Evolutionary conservation across 1,140 invertebrate species (phyloP), one percentile per base, ranked within the genome.

Genomic region (Colletes latitarsis): DNA sequence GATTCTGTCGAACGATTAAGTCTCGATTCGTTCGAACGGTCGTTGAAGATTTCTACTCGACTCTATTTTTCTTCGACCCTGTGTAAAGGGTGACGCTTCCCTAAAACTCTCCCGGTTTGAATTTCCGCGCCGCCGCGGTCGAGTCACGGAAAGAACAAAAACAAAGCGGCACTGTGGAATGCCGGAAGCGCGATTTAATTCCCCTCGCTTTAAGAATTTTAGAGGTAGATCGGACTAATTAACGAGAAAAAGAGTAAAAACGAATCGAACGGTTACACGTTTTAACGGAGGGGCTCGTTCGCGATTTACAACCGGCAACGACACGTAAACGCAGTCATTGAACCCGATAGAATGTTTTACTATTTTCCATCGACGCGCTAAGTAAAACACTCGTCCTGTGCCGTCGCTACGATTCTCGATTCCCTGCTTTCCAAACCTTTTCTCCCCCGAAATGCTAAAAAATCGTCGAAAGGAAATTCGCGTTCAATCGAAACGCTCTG

Each of bases 41-140:
- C 58, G 21, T 39, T 62, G 9, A 30, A 30, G 30, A 19, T 43
- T 3, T 10, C 14, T 53, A 1, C n/a, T 2, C 10, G 67, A 62
- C 46, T 58, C 74, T 80, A 75, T 80, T 80, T 75, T 72, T 58
- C 71, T 52, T 21, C 71, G 49, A 30, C 60, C 19, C 63, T 6
- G n/a, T 6, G 2, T 1, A 52, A 57, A 41, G 58, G 53, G 67
- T 0, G 52, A 39, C 70, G 6, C 14, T 15, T 12, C 46, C 30
- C 6, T 17, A n/a, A 53, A 60, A 67, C 72, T 14, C 4, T 60
- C 41, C 21, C 70, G 10, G 39, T 41, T 68, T 6, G 10, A 60
- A 30, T 80, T 57, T 30, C n/a, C 43, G 1, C 52, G 49, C 3
- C 55, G 39, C 49, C 49, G 10, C 10, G 49, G 49, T 49, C 4